Conservation (phyloP, 2,113 vertebrate species). For the Xenopus borealis region DNA sequence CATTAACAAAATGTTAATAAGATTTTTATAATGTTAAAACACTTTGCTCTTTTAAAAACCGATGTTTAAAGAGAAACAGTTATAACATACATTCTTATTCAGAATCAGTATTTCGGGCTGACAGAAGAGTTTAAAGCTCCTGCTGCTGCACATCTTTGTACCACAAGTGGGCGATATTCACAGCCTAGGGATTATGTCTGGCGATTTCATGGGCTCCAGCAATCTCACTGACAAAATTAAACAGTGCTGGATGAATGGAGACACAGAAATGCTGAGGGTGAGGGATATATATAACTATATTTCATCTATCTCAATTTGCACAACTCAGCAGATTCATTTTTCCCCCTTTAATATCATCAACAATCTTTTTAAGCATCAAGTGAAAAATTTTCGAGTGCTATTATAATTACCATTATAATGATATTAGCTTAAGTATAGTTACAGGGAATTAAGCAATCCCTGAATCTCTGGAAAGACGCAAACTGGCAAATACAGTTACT, state of each 20-base stretch:
- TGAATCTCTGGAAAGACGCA: background rate
- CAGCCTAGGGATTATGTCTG: background rate
- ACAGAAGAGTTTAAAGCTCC: background rate
- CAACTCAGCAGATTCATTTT: background rate
- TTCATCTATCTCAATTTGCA: constrained; percentile 1
- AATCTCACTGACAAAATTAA: background rate
- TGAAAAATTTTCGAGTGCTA: background rate
- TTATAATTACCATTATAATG: constrained; percentile 4
- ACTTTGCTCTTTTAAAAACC: too few relatives aligned
- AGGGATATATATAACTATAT: background rate
- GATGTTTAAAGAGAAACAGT: too few relatives aligned
- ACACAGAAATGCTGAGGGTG: background rate
- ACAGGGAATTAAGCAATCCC: background rate
- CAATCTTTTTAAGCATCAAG: constrained; percentile 5
- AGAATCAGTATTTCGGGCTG: too few relatives aligned
- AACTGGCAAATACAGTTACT: background rate
- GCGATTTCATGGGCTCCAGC: background rate
- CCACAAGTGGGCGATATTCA: constrained; percentile 36
- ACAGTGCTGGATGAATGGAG: background rate
- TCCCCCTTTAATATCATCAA: background rate
- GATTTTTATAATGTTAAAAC: too few relatives aligned
- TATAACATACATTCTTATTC: too few relatives aligned
- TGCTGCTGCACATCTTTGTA: background rate
- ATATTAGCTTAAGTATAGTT: background rate
- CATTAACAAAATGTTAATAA: too few relatives aligned